Evolutionary conservation across 2,113 vertebrate genomes (phyloP), one percentile per base, ranked within the genome.

Genomic region (Phylloscopus trochiloides): DNA sequence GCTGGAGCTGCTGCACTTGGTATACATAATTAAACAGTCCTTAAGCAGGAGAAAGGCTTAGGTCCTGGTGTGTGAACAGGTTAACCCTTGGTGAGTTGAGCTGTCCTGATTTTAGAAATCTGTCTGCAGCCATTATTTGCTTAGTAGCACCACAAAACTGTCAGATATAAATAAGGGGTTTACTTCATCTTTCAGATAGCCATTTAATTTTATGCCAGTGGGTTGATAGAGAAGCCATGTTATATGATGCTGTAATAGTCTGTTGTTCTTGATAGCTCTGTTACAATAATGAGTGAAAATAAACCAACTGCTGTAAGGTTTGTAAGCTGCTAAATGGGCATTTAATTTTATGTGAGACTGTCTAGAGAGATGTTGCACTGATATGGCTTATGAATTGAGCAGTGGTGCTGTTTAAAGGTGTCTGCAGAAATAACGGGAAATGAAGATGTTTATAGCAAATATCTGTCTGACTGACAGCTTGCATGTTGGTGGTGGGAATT

Each of bases 1-100:
- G 25, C 86, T 92, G 82, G 63, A 96, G 89, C 89, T 95, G 19
- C 78, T 96, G 76, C 73, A 14, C 67, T 95, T 89, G 31, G 31
- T 65, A 91, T 94, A 59, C 79, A 92, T 95, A 97, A 95, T 97
- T 96, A 84, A 96, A 90, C 73, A 94, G 55, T 92, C n/a, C 63
- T 97, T 94, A 91, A 95, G 86, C 40, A 91, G 81, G 70, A 72
- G 86, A 61, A 70, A 48, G 52, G 61, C 59, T 90, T 70, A 50
- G 58, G 67, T 74, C 43, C 17, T 25, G 36, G 22, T 94, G 47
- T 0, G 0, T 63, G 88, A 66, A 32, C 59, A 43, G 38, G 43
- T 94, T 96, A 94, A 96, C 82, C 75, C 91, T 88, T 94, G 51
- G 54, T 58, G 63, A 66, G 47, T 90, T 83, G 83, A 70, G 21